Evolutionary conservation across 2,797 vertebrate genomes (phyloP).

Genomic region (Malacoraja senta): DNA sequence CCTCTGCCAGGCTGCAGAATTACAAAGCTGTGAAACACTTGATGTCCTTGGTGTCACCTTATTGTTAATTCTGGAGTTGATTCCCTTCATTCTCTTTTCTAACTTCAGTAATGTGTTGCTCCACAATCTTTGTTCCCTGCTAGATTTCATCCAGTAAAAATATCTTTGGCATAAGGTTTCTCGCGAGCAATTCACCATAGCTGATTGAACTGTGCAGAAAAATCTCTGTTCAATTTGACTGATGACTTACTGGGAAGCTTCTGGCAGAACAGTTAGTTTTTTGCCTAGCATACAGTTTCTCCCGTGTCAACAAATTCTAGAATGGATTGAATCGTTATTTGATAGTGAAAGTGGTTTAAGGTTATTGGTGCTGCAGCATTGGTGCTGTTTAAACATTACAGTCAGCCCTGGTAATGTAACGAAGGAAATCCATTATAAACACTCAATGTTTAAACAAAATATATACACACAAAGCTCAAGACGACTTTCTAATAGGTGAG

Average conservation of each 20-base stretch:
- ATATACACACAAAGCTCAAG: too few species aligned
- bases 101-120: background rate
- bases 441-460: too few species aligned
- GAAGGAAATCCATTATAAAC: too few species aligned
- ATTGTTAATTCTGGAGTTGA: background rate
- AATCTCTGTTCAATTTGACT: background rate
- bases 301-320: too few species aligned
- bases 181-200: background rate
- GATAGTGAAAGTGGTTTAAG: too few species aligned
- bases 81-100: background rate
- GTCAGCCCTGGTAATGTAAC: too few species aligned
- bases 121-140: background rate
- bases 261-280: too few species aligned
- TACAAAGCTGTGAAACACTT: background rate
- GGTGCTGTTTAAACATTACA: too few species aligned
- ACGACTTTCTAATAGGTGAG: too few species aligned
- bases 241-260: background rate
- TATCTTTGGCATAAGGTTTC: background rate
- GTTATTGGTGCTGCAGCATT: too few species aligned
- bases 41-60: background rate
- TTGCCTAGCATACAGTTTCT: too few species aligned
- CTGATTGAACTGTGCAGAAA: background rate
- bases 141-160: background rate
- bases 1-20: background rate
- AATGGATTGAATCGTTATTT: too few species aligned